A percentile compares a stretch with the other conserved stretches of the same genome.
Evolutionary conservation across 2,888 invertebrate species (phyloP).

Genomic region (Oscheius sp.): DNA sequence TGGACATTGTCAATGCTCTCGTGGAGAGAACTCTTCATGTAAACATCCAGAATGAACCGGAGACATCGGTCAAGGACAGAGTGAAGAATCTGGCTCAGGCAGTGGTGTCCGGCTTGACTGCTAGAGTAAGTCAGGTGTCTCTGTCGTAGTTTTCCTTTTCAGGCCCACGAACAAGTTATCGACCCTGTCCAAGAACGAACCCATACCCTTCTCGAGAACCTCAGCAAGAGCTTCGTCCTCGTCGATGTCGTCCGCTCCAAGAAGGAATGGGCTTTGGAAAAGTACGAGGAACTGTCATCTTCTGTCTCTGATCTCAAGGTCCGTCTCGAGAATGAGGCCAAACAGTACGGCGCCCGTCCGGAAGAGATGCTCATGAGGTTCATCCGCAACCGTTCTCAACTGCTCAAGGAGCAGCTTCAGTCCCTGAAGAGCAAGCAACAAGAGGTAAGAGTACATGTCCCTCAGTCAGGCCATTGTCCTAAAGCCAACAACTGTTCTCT

Average conservation of each 20-base stretch:
- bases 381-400: conserved; percentile 44
- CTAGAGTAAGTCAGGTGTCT: conserved; percentile 37
- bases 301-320: conserved; percentile 50
- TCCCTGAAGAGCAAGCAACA: conserved; percentile 42
- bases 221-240: conserved; percentile 51
- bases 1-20: conserved; percentile 49
- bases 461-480: not conserved
- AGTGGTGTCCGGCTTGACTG: conserved; percentile 43
- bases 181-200: conserved; percentile 51
- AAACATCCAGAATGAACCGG: conserved; percentile 37
- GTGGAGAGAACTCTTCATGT: conserved; percentile 45
- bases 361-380: conserved; percentile 54
- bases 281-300: conserved; percentile 45
- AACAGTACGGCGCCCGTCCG: conserved; percentile 45
- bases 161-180: conserved; percentile 54
- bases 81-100: conserved; percentile 45
- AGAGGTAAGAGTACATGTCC: conserved; percentile 19
- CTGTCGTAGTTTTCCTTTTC: not conserved
- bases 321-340: conserved; percentile 46
- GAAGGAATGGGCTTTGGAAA: conserved; percentile 51
- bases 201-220: conserved; percentile 46
- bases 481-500: not conserved
- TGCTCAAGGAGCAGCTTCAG: conserved; percentile 41
- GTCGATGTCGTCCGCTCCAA: conserved; percentile 51
- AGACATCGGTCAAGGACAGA: conserved; percentile 42